Conservation (phyloP, 2,888 invertebrate genomes). For the Cepaea hortensis region DNA sequence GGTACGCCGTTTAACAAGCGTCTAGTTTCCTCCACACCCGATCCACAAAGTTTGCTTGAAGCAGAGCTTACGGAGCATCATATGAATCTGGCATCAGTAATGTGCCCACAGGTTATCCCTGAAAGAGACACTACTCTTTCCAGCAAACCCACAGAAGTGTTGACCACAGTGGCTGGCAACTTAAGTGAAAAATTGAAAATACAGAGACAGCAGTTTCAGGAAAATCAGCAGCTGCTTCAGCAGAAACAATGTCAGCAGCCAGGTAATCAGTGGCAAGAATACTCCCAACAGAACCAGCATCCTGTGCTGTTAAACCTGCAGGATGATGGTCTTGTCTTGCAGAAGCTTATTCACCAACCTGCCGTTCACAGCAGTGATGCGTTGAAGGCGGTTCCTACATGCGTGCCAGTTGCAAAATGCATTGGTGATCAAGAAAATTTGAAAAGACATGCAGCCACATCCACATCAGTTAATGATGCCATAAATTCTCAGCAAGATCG, state of each 20-base stretch:
- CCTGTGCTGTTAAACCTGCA: background rate
- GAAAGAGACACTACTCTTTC: conserved; percentile 31
- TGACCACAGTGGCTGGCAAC: background rate
- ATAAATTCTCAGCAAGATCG: background rate
- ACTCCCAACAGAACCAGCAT: background rate
- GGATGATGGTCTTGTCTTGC: background rate
- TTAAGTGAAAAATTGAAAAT: conserved; percentile 22
- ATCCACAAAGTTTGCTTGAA: conserved; percentile 61
- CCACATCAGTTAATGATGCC: background rate
- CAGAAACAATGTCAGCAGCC: background rate
- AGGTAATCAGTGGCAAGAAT: background rate
- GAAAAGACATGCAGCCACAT: background rate
- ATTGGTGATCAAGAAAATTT: background rate
- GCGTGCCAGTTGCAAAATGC: background rate
- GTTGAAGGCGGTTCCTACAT: background rate
- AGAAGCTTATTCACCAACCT: background rate
- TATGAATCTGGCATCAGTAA: background rate
- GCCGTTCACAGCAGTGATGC: background rate
- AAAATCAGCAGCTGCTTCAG: conserved; percentile 5
- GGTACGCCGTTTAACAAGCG: conserved; percentile 66
- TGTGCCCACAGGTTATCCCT: conserved; percentile 40
- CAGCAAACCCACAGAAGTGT: background rate
- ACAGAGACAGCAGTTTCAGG: conserved; percentile 29
- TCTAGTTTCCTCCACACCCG: conserved; percentile 69
- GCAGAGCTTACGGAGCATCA: conserved; percentile 22